Conservation (phyloP, 1,140 invertebrate species). For the Coelopa frigida region DNA sequence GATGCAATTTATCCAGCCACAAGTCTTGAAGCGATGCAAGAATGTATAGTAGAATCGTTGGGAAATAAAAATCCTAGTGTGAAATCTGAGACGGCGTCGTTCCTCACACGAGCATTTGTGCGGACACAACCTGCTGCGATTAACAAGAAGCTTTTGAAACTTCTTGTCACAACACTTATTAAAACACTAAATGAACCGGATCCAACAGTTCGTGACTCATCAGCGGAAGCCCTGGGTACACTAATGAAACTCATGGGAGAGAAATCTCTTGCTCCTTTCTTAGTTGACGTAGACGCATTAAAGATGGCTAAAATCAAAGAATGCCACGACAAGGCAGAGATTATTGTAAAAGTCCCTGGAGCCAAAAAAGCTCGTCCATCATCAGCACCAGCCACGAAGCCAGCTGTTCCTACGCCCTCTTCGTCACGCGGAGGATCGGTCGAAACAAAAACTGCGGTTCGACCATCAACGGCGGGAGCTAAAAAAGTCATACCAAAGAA, state of each 20-base stretch:
- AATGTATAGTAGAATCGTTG: conserved; percentile 75
- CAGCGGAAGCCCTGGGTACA: conserved; percentile 87
- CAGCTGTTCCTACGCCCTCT: conserved; percentile 34
- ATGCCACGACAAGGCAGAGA: conserved; percentile 83
- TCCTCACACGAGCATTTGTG: conserved; percentile 75
- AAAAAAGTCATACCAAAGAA: conserved; percentile 19
- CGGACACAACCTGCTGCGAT: conserved; percentile 71
- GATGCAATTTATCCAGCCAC: conserved; percentile 84
- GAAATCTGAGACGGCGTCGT: conserved; percentile 86
- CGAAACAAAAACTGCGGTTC: conserved; percentile 51
- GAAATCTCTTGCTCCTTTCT: conserved; percentile 76
- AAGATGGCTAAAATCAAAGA: conserved; percentile 97
- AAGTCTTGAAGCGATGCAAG: conserved; percentile 78
- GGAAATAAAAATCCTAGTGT: conserved; percentile 94
- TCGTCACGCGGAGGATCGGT: conserved; percentile 48
- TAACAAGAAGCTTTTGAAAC: conserved; percentile 89
- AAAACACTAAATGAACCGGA: conserved; percentile 78
- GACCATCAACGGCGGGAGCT: conserved; percentile 48
- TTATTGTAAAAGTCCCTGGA: conserved; percentile 62
- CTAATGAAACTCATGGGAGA: conserved; percentile 91
- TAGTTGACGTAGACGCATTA: conserved; percentile 79
- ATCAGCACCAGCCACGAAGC: conserved; percentile 44
- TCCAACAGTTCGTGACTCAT: conserved; percentile 73
- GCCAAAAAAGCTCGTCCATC: conserved; percentile 56
- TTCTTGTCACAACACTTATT: conserved; percentile 68